Evolutionary conservation across 2,888 invertebrate genomes (phyloP), one percentile per base, ranked within the genome.

Genomic region (Volucella inflata): DNA sequence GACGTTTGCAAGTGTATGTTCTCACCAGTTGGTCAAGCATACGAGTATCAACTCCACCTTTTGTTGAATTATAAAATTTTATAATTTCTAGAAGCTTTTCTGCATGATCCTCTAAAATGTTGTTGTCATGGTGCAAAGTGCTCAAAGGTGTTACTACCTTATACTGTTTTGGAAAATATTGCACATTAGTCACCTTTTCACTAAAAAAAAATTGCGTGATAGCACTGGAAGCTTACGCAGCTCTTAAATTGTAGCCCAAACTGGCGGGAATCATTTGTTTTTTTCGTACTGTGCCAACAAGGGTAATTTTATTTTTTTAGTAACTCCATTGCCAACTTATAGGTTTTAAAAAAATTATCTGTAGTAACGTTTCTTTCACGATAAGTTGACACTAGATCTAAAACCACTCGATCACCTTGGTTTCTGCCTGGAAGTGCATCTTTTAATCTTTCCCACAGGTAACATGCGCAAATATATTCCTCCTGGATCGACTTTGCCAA

Each of bases 311-410:
- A 2, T 21, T 21, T 21, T 21, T 21, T 21, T n/a, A 21, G 21
- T 21, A 21, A 4, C 21, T 21, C 21, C 21, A 21, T 21, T 21
- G 1, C 0, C 1, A 21, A 21, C 2, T 2, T 1, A 38, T 14
- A 38, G 36, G 55, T 55, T 12, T n/a, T 55, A 55, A 55, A 55
- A 55, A 55, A 55, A 55, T 55, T 55, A 38, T 55, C 55, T 36
- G n/a, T 57, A 1, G 57, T 57, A 21, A 57, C 14, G 14, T 55
- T 55, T 38, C 55, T 55, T 55, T 17, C 36, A 36, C 55, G 55
- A 55, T 38, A 55, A 55, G 36, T 55, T 55, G 55, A 55, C 55
- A 38, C 55, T 38, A 30, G 14, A 55, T 55, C 38, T 36, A 55
- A 55, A 55, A 30, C n/a, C n/a, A n/a, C n/a, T n/a, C 55, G 55